Evolutionary conservation across 1,140 invertebrate species (phyloP).

Genomic region (Tetramorium parvispinum): DNA sequence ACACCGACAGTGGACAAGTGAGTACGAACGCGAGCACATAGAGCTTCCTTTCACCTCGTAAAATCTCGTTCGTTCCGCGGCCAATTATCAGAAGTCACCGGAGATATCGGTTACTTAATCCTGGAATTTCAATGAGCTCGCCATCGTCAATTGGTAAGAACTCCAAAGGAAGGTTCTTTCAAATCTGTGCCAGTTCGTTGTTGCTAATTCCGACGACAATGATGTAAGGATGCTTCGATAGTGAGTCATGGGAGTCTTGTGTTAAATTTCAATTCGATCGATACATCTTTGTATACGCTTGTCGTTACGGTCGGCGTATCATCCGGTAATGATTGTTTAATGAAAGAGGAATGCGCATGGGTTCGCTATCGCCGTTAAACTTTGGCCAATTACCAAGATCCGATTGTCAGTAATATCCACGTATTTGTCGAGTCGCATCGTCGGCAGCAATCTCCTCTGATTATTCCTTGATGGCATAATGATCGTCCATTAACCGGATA

Average conservation of each 20-base stretch:
- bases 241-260: background rate
- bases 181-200: background rate
- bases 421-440: constrained; percentile 33
- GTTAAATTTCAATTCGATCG: constrained; percentile 23
- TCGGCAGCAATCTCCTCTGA: constrained; percentile 39
- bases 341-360: constrained; percentile 22
- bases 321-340: constrained; percentile 38
- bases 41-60: constrained; percentile 37
- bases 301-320: constrained; percentile 8
- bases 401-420: constrained; percentile 13
- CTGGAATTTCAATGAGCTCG: background rate
- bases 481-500: constrained; percentile 44
- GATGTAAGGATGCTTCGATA: background rate
- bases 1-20: constrained; percentile 48
- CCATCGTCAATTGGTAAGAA: background rate
- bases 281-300: background rate
- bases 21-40: constrained; percentile 62
- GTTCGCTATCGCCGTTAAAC: constrained; percentile 8
- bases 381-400: constrained; percentile 40
- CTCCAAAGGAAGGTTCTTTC: background rate
- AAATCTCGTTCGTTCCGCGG: constrained; percentile 16
- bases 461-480: constrained; percentile 47
- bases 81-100: background rate
- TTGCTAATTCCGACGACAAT: background rate
- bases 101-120: constrained; percentile 6